These are phyloP conservation scores for Gallinago jamesoni DNA, from an alignment of 2,113 vertebrate species.

Conservation along the genomic window DNA sequence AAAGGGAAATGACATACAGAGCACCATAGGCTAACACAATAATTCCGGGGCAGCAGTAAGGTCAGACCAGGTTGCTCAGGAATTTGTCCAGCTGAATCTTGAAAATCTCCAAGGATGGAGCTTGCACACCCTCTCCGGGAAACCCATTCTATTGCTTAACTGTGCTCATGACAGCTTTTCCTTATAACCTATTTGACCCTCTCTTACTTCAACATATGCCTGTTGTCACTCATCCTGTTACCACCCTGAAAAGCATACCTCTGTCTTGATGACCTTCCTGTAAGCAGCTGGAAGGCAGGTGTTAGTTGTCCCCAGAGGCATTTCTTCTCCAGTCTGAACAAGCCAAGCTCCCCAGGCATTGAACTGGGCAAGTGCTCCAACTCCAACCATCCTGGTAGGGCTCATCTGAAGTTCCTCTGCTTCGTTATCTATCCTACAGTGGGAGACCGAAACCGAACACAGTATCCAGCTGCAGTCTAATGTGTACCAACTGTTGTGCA, in stretches of 20 bases:
- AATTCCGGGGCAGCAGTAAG: neutral
- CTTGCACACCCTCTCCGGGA: neutral
- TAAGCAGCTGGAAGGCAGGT: accelerated
- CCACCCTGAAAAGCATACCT: neutral
- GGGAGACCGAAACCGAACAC: neutral
- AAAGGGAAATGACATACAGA: neutral
- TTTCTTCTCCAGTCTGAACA: neutral
- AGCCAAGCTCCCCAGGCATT: neutral
- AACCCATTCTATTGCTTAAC: neutral
- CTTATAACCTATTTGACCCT: neutral
- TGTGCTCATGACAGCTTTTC: neutral
- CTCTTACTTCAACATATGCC: neutral
- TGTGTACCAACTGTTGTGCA: accelerated
- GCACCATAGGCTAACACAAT: neutral
- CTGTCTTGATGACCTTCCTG: neutral
- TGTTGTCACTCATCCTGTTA: neutral
- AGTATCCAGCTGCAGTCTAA: neutral
- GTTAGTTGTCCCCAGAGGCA: neutral
- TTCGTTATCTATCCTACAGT: neutral
- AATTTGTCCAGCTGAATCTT: neutral
- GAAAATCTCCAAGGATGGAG: neutral
- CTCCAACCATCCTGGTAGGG: accelerated
- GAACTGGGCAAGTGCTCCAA: neutral
- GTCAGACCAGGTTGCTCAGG: neutral
- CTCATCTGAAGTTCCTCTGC: neutral